These are phyloP conservation scores for Elaeidobius kamerunicus DNA, from an alignment of 2,888 invertebrate genomes.

Conservation along the genomic window DNA sequence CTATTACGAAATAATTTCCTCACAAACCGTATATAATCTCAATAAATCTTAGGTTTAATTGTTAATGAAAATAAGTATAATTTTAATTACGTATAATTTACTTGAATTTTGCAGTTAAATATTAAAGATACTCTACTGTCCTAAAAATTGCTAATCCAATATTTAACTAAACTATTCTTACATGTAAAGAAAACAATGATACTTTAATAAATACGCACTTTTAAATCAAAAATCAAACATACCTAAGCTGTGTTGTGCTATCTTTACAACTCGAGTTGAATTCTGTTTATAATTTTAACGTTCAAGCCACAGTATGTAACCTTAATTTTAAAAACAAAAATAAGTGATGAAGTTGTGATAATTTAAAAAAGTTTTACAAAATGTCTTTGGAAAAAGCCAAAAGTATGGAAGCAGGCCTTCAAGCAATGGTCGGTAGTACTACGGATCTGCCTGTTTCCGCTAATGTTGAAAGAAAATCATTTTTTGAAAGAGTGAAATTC, in stretches of 20 bases:
- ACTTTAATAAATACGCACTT: neutral
- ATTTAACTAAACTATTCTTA: too few species aligned
- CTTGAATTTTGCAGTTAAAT: too few species aligned
- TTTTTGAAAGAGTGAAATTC: slow-evolving; percentile 41
- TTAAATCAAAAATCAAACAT: slow-evolving; percentile 21
- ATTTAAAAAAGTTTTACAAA: neutral
- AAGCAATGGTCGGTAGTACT: slow-evolving; percentile 45
- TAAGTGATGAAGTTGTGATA: neutral
- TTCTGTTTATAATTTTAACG: slow-evolving; percentile 3
- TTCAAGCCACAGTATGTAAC: neutral
- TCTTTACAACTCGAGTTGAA: slow-evolving; percentile 3
- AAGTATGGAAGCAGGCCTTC: slow-evolving; percentile 42
- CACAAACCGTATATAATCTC: too few species aligned
- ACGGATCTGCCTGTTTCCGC: slow-evolving; percentile 23
- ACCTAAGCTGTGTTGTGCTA: slow-evolving; percentile 1
- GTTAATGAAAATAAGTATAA: too few species aligned
- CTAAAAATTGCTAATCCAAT: too few species aligned
- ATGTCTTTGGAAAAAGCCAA: slow-evolving; percentile 46
- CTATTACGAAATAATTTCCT: too few species aligned
- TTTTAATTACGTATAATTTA: too few species aligned
- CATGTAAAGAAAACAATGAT: too few species aligned
- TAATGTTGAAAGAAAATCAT: slow-evolving; percentile 25
- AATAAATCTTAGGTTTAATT: too few species aligned
- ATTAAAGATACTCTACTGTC: too few species aligned
- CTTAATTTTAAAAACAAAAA: neutral